Evolutionary conservation across 2,797 vertebrate genomes (phyloP), one percentile per base, ranked within the genome.

Genomic region (Oreochromis mossambicus): DNA sequence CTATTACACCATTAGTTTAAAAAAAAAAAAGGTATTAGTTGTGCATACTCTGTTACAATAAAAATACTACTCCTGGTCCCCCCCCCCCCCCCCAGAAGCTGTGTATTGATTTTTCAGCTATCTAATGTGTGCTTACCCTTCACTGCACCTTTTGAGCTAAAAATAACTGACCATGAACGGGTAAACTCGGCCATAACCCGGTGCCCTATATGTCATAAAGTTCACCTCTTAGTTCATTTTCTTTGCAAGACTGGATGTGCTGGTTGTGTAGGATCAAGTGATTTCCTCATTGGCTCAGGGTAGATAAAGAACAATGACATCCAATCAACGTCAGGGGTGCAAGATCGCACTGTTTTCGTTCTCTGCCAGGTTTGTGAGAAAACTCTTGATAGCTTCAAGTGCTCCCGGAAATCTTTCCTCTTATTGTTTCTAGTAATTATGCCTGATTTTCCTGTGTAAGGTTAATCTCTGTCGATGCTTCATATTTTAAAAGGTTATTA

Each of bases 311-410:
- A 43, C 29, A 38, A 3, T 29, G 43, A 54, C n/a, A 87, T 41
- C 94, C 93, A 96, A 94, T 94, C 88, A 89, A 11, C 26, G 17
- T n/a, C 58, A 26, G 68, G 15, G 14, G 29, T 14, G 17, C 17
- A 32, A 70, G 32, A 80, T 68, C 82, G 68, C 11, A 43, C 54
- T 21, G 32, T 79, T 84, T 51, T 77, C 51, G 38, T 8, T 1
- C 8, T 1, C 11, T 58, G 56, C 29, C 78, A 51, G 29, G 52
- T 8, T 8, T 43, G 61, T 70, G 85, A 48, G 75, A 81, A 84
- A 81, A 77, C 4, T 2, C 2, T 61, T 55, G 85, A 55, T 38
- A 4, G 87, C 15, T 92, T 90, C 77, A 90, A 0, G 77, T 32
- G 2, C 56, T 15, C 24, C 32, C 15, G 21, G 58, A 32, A 80